Conservation (phyloP, 2,888 invertebrate species). For the Phytoseiulus persimilis region DNA sequence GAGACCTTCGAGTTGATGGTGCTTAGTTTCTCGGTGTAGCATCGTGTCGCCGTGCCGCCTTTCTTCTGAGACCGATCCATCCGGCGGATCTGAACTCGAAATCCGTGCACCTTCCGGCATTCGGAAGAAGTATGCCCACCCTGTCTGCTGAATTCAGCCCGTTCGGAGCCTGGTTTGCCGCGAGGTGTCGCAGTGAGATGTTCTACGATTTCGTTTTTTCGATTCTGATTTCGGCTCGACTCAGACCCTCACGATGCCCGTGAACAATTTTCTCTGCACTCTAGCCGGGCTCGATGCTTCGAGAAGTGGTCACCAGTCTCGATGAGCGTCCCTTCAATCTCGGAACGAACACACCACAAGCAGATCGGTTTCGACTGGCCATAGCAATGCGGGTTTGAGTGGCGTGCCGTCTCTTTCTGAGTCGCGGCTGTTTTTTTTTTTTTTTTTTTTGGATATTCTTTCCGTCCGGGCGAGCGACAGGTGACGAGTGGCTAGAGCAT, state of each 20-base stretch:
- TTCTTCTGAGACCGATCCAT: background rate
- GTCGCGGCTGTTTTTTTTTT: background rate
- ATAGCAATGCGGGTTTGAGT: background rate
- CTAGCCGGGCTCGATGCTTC: background rate
- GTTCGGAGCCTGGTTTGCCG: no score
- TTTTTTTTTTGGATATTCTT: background rate
- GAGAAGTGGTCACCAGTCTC: background rate
- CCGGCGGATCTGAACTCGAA: background rate
- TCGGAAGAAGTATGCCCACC: no score
- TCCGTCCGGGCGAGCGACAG: background rate
- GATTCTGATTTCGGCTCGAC: background rate
- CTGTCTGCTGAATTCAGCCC: no score
- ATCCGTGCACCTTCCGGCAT: no score
- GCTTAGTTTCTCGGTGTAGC: background rate
- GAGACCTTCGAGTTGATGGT: background rate
- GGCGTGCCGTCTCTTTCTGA: background rate
- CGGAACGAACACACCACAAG: background rate
- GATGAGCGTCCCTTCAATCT: background rate
- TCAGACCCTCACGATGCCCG: background rate
- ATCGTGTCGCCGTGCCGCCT: background rate
- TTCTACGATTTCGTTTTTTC: no score
- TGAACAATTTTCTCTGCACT: background rate
- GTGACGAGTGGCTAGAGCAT: background rate
- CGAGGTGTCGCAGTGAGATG: no score
- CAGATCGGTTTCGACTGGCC: background rate